A percentile compares a stretch with the other conserved stretches of the same genome.
phyloP scores from a whole-genome alignment of 2,797 vertebrate genomes.

The Chaetophractus vellerosus region DNA sequence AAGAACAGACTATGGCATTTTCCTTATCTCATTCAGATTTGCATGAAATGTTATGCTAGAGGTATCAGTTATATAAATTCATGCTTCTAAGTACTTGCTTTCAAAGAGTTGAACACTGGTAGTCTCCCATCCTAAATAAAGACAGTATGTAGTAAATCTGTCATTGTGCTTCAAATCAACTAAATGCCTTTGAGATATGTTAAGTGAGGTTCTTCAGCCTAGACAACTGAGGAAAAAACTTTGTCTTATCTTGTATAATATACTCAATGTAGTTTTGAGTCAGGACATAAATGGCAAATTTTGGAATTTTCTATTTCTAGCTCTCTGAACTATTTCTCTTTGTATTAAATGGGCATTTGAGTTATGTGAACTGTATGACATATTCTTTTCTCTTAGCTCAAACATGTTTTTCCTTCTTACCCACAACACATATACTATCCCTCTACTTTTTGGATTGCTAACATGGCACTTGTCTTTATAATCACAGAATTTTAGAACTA shows the following conservation, averaged over 20 bases:
- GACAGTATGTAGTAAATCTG: not conserved
- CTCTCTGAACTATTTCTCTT: not conserved
- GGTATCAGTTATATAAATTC: not conserved
- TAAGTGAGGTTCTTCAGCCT: not conserved
- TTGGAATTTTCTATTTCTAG: not conserved
- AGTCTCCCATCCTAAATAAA: conserved; percentile 20
- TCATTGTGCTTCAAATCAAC: not conserved
- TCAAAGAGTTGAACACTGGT: not conserved
- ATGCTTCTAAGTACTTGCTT: not conserved
- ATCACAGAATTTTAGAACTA: not conserved
- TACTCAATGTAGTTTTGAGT: not conserved
- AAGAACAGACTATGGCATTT: not conserved
- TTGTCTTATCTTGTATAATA: not conserved
- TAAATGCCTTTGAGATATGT: not conserved
- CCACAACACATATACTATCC: rapidly evolving
- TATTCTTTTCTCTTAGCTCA: not conserved
- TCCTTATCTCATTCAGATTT: not conserved
- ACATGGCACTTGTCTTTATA: not conserved
- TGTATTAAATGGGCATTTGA: not conserved
- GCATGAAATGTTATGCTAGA: not conserved
- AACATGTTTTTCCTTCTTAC: not conserved
- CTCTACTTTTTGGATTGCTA: not conserved
- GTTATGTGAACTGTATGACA: not conserved
- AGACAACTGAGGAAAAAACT: not conserved
- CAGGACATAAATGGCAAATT: not conserved